These are phyloP conservation scores for Capitulum mitella DNA, from an alignment of 2,888 invertebrate genomes.

Conservation along the genomic window DNA sequence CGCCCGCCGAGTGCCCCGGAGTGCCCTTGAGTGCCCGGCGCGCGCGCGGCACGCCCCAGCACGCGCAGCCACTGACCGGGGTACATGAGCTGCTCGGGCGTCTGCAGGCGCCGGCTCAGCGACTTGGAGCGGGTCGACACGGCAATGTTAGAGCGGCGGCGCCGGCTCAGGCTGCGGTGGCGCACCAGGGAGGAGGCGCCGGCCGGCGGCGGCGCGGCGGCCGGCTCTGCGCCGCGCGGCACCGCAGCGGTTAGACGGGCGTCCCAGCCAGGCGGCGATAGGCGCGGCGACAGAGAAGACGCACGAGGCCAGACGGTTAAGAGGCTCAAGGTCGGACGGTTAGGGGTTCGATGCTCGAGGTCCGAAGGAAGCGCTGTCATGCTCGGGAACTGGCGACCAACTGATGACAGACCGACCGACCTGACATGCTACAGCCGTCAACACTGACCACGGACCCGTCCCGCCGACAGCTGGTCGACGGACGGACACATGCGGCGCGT, in stretches of 20 bases:
- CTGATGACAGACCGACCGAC: too few relatives aligned
- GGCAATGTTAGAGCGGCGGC: conserved; percentile 4
- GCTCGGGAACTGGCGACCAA: too few relatives aligned
- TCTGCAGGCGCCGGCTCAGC: neutral
- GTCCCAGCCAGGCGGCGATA: neutral
- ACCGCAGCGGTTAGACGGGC: neutral
- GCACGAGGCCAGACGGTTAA: neutral
- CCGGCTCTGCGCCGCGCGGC: neutral
- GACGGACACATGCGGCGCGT: too few relatives aligned
- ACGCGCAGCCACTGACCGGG: neutral
- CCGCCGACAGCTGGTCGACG: too few relatives aligned
- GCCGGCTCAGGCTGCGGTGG: conserved; percentile 8
- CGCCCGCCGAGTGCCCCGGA: too few relatives aligned
- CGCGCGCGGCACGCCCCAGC: too few relatives aligned
- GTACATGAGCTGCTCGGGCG: conserved; percentile 21
- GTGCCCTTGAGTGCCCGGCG: too few relatives aligned
- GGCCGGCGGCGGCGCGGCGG: neutral
- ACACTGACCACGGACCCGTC: too few relatives aligned
- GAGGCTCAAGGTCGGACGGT: too few relatives aligned
- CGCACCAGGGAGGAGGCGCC: neutral
- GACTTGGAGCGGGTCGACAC: conserved; percentile 13
- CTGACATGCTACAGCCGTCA: too few relatives aligned
- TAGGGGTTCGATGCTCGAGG: too few relatives aligned
- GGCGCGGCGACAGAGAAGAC: neutral
- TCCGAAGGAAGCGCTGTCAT: too few relatives aligned